Base-by-base conservation (phyloP, 2,113 vertebrate species). In the Etia nguti region DNA sequence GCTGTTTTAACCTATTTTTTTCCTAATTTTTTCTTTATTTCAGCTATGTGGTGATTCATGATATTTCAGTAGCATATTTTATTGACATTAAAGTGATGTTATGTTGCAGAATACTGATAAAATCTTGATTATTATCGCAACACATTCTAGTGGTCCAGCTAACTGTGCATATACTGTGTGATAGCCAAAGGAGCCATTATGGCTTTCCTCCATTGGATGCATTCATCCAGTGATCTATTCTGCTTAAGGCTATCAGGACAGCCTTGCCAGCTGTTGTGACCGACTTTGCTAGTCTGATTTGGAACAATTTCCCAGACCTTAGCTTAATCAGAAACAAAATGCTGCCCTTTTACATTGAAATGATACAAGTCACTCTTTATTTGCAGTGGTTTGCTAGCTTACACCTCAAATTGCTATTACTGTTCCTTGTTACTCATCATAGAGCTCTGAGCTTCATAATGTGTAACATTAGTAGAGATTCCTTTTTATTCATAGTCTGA, bases 191-290 rank as follows among this genome's bases (percentile, higher is more conserved):
- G 29, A 26, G 65, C 22, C 50, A 38, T 77, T 34, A 52, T 87
- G 81, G 82, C 83, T 79, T 54, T 82, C 83, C 70, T 89, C 88
- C 62, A 88, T 68, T 83, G 81, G 81, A 91, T 24, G 43, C 83
- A 86, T 83, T 93, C 90, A 92, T 80, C 89, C 93, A 81, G 82
- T 87, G 73, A 93, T 91, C 68, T 89, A 81, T 92, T 81, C 83
- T 82, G 86, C 92, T 88, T 79, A 26, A 82, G 90, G 93, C 94
- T 73, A 86, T 85, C 86, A 88, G 90, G 83, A 90, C 86, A 87
- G 89, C 65, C 52, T 79, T 82, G 81, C 90, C 92, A 94, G 92
- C 84, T 93, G 90, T 91, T 92, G 80, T 94, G 92, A 91, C 87
- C 34, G 86, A 94, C 92, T 90, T 93, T 89, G 65, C 83, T 59